These are phyloP conservation scores for Alauda arvensis DNA, from an alignment of 2,797 vertebrate genomes.

Conservation along the genomic window DNA sequence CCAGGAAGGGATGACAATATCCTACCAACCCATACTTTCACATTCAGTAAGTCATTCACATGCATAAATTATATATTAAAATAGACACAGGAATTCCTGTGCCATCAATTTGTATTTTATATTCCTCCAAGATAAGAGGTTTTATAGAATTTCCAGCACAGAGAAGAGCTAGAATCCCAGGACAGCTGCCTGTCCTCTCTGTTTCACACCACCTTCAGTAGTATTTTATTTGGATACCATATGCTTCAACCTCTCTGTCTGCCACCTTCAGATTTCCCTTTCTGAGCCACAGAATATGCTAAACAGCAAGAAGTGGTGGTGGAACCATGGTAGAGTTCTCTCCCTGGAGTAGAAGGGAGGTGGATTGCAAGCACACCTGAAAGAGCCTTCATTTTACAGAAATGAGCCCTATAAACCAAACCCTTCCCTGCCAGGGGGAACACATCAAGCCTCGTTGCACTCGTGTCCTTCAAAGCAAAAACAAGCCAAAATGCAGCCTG, in stretches of 20 bases:
- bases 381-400: neutral
- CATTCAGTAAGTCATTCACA: neutral
- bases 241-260: slow-evolving; percentile 21
- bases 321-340: neutral
- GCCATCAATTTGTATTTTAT: neutral
- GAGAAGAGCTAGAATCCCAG: neutral
- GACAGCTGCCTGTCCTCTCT: neutral
- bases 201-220: neutral
- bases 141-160: neutral
- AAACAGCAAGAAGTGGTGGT: neutral
- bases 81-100: neutral
- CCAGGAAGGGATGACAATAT: neutral
- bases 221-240: neutral
- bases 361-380: slow-evolving; percentile 9
- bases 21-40: neutral
- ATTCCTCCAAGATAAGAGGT: neutral
- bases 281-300: neutral
- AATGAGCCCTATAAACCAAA: neutral
- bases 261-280: slow-evolving; percentile 21
- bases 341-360: neutral
- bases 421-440: neutral
- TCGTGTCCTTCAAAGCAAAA: slow-evolving; percentile 20
- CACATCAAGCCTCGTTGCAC: slow-evolving; percentile 18
- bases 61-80: neutral
- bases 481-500: neutral